Percentiles rank a stretch among this genome's conserved stretches.
phyloP scores from a whole-genome alignment of 2,888 invertebrate species.

The Conistra vaccinii region DNA sequence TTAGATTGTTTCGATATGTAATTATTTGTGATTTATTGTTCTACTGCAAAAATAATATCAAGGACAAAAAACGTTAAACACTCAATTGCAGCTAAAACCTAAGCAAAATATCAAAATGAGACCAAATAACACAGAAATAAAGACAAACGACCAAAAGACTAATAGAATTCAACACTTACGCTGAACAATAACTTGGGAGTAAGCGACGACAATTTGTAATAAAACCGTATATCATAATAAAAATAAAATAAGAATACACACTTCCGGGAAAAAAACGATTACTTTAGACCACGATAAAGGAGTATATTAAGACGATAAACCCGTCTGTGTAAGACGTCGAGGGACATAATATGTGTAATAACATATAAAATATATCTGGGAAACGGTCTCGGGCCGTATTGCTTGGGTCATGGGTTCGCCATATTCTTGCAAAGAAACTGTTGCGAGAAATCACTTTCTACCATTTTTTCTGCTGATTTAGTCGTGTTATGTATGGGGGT shows the following conservation, averaged over 20 bases:
- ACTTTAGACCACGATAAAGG: slow-evolving; percentile 60
- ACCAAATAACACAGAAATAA: slow-evolving; percentile 19
- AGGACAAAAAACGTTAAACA: not conserved
- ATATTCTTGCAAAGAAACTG: slow-evolving; percentile 50
- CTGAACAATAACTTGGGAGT: slow-evolving; percentile 45
- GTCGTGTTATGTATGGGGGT: slow-evolving; percentile 40
- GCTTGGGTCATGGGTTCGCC: slow-evolving; percentile 43
- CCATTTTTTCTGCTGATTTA: slow-evolving; percentile 55
- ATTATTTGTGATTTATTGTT: not conserved
- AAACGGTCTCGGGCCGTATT: slow-evolving; percentile 48
- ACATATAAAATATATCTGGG: slow-evolving; percentile 63
- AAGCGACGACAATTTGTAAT: slow-evolving; percentile 59
- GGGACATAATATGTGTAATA: slow-evolving; percentile 63
- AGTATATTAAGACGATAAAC: slow-evolving; percentile 67
- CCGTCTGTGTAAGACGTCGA: slow-evolving; percentile 50
- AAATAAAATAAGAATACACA: slow-evolving; percentile 64
- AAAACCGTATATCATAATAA: slow-evolving; percentile 61
- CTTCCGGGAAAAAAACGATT: slow-evolving; percentile 59
- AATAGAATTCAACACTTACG: slow-evolving; percentile 43
- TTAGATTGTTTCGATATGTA: not conserved
- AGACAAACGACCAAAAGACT: slow-evolving; percentile 22
- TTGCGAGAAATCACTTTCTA: slow-evolving; percentile 57
- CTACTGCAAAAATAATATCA: not conserved
- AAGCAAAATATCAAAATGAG: not conserved
- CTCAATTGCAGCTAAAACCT: not conserved